Evolutionary conservation across 2,888 invertebrate species (phyloP).

Genomic region (Drosophila tanythrix): DNA sequence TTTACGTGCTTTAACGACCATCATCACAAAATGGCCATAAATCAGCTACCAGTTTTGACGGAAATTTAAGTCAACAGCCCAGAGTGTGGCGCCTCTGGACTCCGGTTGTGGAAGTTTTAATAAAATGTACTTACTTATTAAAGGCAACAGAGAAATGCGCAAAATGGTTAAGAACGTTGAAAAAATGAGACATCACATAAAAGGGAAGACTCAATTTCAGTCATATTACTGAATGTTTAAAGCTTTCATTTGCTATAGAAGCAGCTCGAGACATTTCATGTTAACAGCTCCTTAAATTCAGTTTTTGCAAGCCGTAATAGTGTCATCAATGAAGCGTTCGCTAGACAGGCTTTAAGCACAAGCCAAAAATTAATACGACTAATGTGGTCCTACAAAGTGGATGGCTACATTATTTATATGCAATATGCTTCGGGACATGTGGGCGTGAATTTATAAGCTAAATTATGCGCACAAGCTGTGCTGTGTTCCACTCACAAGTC

Average conservation of each 20-base stretch:
- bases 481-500: slow-evolving; percentile 26
- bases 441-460: slow-evolving; percentile 31
- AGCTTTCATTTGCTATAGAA: not conserved
- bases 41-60: slow-evolving; percentile 71
- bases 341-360: slow-evolving; percentile 5
- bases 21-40: slow-evolving; percentile 53
- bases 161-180: slow-evolving; percentile 1
- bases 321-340: not conserved
- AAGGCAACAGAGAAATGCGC: slow-evolving; percentile 17
- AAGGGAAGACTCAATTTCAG: not conserved
- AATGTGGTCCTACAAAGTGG: slow-evolving; percentile 1
- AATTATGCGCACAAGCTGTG: slow-evolving; percentile 55
- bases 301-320: not conserved
- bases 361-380: slow-evolving; percentile 30
- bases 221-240: not conserved
- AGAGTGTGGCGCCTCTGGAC: slow-evolving; percentile 10
- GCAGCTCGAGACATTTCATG: not conserved
- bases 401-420: slow-evolving; percentile 59
- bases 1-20: slow-evolving; percentile 61
- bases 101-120: not conserved
- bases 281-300: not conserved
- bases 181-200: slow-evolving; percentile 1
- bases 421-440: slow-evolving; percentile 34
- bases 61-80: slow-evolving; percentile 61
- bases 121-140: slow-evolving; percentile 7